Base-by-base conservation (phyloP, 2,888 invertebrate species). In the Hyposoter dolosus region DNA sequence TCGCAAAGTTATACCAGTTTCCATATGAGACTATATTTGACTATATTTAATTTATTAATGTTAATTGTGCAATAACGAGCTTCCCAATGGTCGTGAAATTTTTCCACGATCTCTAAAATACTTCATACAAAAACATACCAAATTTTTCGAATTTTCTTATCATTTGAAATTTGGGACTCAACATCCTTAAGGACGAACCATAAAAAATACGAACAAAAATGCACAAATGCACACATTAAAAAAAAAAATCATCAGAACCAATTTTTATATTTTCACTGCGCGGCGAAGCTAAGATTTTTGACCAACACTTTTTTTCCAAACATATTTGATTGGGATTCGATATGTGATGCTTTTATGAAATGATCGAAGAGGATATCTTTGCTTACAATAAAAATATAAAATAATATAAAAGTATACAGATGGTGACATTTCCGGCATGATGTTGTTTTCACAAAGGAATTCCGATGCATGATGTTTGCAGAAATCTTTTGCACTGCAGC, bases 391-490 rank as follows among this genome's bases (percentile, higher is more conserved):
- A 17, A 50, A n/a, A n/a, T n/a, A n/a, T n/a, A n/a, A n/a, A n/a
- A n/a, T n/a, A n/a, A n/a, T n/a, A n/a, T n/a, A n/a, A n/a, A n/a
- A n/a, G n/a, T n/a, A n/a, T n/a, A n/a, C n/a, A n/a, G n/a, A n/a
- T n/a, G n/a, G n/a, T n/a, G 60, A 15, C 60, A 28, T 28, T 68
- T 40, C 0, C 15, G 28, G 45, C 1, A 9, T 15, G 23, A 45
- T 47, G 23, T 69, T 17, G n/a, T 66, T 66, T 66, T 71, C 15
- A 71, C 71, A 32, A n/a, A 47, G 15, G 15, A 47, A 47, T 47
- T 71, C 32, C 45, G 47, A 71, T 45, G 6, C 19, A 71, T 47
- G 71, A 47, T 60, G 23, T 74, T 74, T 56, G 40, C 17, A 50
- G 28, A 60, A 28, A 65, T 56, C 28, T 76, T 15, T 60, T 47